A percentile compares a stretch with the other conserved stretches of the same genome.
Conservation (phyloP, 2,113 vertebrate species). For the Ginglymostoma cirratum region DNA sequence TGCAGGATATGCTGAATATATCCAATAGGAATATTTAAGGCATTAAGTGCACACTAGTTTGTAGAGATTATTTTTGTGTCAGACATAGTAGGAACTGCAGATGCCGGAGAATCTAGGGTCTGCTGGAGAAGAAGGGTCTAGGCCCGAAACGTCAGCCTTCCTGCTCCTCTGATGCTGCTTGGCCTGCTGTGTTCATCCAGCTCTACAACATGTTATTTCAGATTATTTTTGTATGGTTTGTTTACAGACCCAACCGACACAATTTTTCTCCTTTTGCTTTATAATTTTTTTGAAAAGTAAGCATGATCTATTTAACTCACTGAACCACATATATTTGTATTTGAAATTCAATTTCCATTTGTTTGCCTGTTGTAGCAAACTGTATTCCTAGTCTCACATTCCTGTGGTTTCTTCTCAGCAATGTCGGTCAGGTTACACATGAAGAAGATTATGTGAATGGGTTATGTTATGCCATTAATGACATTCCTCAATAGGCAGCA, state of each 20-base stretch:
- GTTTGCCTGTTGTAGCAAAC: not conserved
- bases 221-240: not conserved
- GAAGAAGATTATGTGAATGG: not conserved
- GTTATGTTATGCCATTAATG: not conserved
- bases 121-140: too few species aligned
- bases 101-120: too few species aligned
- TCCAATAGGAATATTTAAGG: not conserved
- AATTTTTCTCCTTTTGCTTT: not conserved
- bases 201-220: too few species aligned
- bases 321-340: not conserved
- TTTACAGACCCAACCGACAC: not conserved
- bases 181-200: too few species aligned
- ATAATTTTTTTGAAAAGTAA: not conserved
- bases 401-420: not conserved
- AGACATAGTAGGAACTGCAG: too few species aligned
- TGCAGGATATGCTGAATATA: not conserved
- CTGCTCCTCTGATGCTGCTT: too few species aligned
- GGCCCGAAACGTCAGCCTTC: too few species aligned
- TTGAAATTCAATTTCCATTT: not conserved
- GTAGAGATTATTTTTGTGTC: not conserved
- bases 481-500: not conserved
- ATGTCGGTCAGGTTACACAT: not conserved
- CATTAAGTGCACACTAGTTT: not conserved
- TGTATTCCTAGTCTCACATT: not conserved
- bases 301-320: not conserved